Evolutionary conservation across 1,140 invertebrate genomes (phyloP), one percentile per base, ranked within the genome.

Genomic region (Wasmannia auropunctata): DNA sequence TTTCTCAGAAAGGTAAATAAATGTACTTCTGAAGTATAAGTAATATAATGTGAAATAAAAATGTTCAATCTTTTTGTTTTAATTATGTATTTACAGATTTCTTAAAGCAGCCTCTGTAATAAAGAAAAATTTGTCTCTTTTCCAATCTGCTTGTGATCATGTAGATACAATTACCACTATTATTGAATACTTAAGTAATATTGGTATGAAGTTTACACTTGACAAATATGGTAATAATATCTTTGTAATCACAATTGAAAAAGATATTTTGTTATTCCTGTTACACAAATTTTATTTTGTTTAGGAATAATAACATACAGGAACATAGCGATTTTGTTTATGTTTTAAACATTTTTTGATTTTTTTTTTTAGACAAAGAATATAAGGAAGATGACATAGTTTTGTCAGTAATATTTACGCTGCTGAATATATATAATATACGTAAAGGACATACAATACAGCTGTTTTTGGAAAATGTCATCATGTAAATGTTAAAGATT

Each of bases 11-110:
- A 54, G 70, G 70, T 74, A 56, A 72, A 54, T 4, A 34, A 11
- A 10, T 1, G 14, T 22, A 54, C 22, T 14, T 3, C 4, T 37
- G 8, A 34, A 10, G 1, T 37, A 3, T 22, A 74, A 74, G n/a
- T 22, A 34, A 34, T 14, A 4, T 31, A 19, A 16, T 54, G 5
- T 22, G 19, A 74, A 16, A 22, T 46, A 28, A 28, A 46, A 46
- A 1, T 14, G 2, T 74, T 25, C 11, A 74, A 0, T 22, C n/a
- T 51, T 2, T 51, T 2, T 8, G 22, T 51, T 54, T 22, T 34
- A 51, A 49, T 51, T 51, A 11, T 70, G 25, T 70, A 28, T 70
- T 76, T 76, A 11, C 34, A 76, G 74, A 76, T 76, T 43, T n/a
- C 4, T 25, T 60, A 28, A 31, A n/a, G 2, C 19, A 58, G 74